Evolutionary conservation across 2,888 invertebrate species (phyloP).

Genomic region (Scaptomyza flava): DNA sequence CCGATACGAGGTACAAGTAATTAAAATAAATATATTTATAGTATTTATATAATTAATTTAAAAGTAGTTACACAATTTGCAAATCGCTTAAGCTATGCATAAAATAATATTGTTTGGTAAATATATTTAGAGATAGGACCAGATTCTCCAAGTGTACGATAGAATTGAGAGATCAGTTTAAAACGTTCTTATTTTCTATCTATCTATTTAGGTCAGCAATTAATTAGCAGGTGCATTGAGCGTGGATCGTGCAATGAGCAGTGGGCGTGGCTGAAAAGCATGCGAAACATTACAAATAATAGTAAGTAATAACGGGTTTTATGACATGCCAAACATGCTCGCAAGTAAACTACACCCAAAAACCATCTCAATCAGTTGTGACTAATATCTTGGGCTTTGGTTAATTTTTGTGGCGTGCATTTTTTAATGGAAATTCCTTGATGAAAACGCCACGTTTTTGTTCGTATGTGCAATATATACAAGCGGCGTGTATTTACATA

Average conservation of each 20-base stretch:
- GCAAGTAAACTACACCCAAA: constrained; percentile 20
- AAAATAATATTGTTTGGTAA: neutral
- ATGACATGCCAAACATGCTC: constrained; percentile 41
- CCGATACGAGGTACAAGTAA: constrained; percentile 65
- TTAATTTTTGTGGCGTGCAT: neutral
- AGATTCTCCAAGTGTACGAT: constrained; percentile 46
- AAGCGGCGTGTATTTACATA: too few species aligned
- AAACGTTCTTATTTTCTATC: constrained; percentile 17
- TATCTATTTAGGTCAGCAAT: constrained; percentile 19
- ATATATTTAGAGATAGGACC: constrained; percentile 34
- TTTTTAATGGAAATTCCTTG: neutral
- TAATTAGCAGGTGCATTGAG: constrained; percentile 31
- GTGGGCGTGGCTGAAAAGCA: constrained; percentile 51
- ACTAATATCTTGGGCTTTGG: constrained; percentile 15
- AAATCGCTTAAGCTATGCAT: constrained; percentile 62
- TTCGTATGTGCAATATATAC: too few species aligned
- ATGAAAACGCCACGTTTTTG: too few species aligned
- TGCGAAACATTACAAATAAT: constrained; percentile 34
- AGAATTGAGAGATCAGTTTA: constrained; percentile 35
- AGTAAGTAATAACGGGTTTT: neutral
- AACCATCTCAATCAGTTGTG: constrained; percentile 24
- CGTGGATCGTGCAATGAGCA: constrained; percentile 33
- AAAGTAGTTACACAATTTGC: constrained; percentile 43
- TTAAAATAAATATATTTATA: constrained; percentile 2
- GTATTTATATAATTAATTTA: constrained; percentile 15